These are phyloP conservation scores for Trachelus iudaicus DNA, from an alignment of 2,888 invertebrate genomes.

Conservation along the genomic window DNA sequence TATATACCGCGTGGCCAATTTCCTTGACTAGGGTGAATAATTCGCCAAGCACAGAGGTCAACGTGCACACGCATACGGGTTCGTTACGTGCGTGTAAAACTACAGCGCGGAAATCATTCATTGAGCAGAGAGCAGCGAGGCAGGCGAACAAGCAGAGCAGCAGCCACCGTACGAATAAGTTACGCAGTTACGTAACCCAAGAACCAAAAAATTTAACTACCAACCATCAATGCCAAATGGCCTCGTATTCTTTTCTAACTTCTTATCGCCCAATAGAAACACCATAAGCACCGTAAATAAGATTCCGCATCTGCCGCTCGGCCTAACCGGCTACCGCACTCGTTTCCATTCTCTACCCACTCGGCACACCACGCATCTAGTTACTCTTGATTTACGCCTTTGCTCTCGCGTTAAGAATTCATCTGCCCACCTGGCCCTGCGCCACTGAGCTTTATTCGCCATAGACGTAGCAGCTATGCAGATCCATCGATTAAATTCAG, in stretches of 20 bases:
- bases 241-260: neutral
- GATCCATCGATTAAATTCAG: neutral
- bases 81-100: slow-evolving; percentile 27
- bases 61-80: neutral
- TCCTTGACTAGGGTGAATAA: too few species aligned
- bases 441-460: neutral
- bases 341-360: neutral
- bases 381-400: neutral
- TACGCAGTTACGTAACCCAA: neutral
- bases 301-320: too few species aligned
- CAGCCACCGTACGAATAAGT: neutral
- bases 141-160: neutral
- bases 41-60: neutral
- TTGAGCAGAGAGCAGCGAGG: slow-evolving; percentile 41
- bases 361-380: neutral
- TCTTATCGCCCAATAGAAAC: too few species aligned
- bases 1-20: neutral
- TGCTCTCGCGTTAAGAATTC: neutral
- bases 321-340: too few species aligned
- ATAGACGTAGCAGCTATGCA: neutral
- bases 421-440: neutral
- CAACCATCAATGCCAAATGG: neutral
- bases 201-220: too few species aligned
- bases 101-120: slow-evolving; percentile 65
- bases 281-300: too few species aligned